Evolutionary conservation across 2,113 vertebrate genomes (phyloP), one percentile per base, ranked within the genome.

Genomic region (Fukomys damarensis): DNA sequence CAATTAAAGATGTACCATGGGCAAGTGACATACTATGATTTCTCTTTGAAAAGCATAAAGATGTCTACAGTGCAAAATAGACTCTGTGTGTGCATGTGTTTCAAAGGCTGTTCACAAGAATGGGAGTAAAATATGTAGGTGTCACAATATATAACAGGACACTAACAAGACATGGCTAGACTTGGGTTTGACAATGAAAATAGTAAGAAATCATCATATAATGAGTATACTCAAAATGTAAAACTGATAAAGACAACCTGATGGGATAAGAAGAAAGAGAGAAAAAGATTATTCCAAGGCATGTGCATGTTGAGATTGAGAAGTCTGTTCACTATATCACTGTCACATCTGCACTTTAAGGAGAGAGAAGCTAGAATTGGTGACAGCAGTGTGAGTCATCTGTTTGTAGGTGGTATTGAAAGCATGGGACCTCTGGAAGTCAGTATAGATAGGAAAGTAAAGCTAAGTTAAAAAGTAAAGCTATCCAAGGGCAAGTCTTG

Each of bases 61-160:
- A 46, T 28, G 61, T 3, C 61, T 70, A 9, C 16, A 46, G 4
- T 85, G 41, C 32, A 61, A 28, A 24, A 54, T 0, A 61, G 52
- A 61, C 28, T 76, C 2, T 38, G 26, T 38, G 17, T 41, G 19
- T 49, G 20, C 6, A 5, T 20, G 2, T 32, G 0, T 56, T 11
- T 58, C 17, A 43, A n/a, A 1, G 0, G 1, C 2, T 38, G 9
- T 43, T 61, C 7, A 3, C 16, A 83, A 61, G 41, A 83, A n/a
- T 74, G 38, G 4, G n/a, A 65, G 65, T 28, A 68, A 61, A 59
- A 17, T 22, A 14, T 43, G 5, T 24, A 43, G 0, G 1, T 19
- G 38, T 46, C 22, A 0, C 0, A 74, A 32, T 17, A 49, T 9
- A 1, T 0, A 28, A 49, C 16, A 49, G 17, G 52, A 38, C 35